Evolutionary conservation across 2,797 vertebrate genomes (phyloP).

Genomic region (Hippopotamyrus pictus): DNA sequence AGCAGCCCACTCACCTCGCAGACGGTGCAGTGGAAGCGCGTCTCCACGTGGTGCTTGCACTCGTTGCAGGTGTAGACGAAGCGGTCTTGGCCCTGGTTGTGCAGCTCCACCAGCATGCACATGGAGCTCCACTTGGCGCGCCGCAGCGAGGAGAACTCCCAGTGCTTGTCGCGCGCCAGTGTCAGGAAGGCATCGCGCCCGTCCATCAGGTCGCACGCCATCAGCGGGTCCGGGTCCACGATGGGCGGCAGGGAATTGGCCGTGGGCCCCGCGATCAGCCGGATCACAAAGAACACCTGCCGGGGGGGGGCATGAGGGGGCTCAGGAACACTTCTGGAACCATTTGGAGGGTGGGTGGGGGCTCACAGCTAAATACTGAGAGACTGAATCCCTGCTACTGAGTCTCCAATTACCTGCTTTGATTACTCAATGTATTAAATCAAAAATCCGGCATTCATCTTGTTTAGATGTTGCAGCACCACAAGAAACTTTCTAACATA

Average conservation of each 20-base stretch:
- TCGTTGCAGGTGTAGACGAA: conserved; percentile 98
- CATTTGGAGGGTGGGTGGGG: neutral
- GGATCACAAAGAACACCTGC: conserved; percentile 96
- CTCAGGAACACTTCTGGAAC: neutral
- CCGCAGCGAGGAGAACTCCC: conserved; percentile 91
- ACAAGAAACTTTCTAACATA: neutral
- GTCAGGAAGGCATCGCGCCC: conserved; percentile 95
- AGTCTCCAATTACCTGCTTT: neutral
- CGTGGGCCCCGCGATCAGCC: conserved; percentile 83
- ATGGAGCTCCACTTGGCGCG: conserved; percentile 93
- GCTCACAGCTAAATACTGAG: neutral
- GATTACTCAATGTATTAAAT: neutral
- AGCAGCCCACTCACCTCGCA: conserved; percentile 73
- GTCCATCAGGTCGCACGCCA: conserved; percentile 96
- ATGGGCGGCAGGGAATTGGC: conserved; percentile 93
- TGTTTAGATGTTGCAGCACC: neutral
- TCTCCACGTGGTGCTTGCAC: conserved; percentile 96
- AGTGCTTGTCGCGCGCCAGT: conserved; percentile 89
- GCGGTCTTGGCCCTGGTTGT: conserved; percentile 96
- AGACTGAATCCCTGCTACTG: neutral
- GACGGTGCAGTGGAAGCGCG: conserved; percentile 94
- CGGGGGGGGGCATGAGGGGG: neutral
- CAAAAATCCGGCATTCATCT: neutral
- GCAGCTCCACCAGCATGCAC: conserved; percentile 96
- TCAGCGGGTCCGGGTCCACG: conserved; percentile 76